A percentile compares a stretch with the other conserved stretches of the same genome.
phyloP scores from a whole-genome alignment of 2,797 vertebrate species.

The Malacoraja senta region DNA sequence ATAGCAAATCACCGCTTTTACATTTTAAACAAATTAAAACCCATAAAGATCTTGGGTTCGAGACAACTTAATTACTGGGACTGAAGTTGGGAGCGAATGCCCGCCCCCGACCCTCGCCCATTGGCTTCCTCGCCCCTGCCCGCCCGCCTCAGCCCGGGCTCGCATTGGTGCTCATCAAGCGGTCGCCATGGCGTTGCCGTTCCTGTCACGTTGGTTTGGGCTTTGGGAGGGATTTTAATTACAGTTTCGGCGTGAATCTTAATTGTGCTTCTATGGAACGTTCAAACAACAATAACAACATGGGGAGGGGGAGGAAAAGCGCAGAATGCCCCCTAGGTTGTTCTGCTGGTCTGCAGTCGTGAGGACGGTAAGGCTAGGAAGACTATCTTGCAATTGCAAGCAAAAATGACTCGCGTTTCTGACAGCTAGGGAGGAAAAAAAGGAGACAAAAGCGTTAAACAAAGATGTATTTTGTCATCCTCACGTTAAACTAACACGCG shows the following conservation, averaged over 20 bases:
- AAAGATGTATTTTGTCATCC: no score
- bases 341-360: no score
- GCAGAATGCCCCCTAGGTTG: no score
- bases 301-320: not conserved
- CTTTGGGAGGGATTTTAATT: not conserved
- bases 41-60: not conserved
- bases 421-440: no score
- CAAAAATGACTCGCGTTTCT: no score
- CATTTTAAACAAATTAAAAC: no score
- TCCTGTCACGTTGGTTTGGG: not conserved
- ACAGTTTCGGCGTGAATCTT: not conserved
- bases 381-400: no score
- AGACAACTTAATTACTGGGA: slow-evolving; percentile 28
- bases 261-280: not conserved
- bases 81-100: not conserved
- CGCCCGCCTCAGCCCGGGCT: not conserved
- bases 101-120: not conserved
- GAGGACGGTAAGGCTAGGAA: no score
- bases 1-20: no score
- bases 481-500: no score
- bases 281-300: not conserved
- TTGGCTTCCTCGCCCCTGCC: not conserved
- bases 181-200: not conserved
- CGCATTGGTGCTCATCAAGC: not conserved
- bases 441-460: no score